Percentiles rank a stretch among this genome's conserved stretches.
phyloP scores from a whole-genome alignment of 2,888 invertebrate species.

The Athrips mouffetella region DNA sequence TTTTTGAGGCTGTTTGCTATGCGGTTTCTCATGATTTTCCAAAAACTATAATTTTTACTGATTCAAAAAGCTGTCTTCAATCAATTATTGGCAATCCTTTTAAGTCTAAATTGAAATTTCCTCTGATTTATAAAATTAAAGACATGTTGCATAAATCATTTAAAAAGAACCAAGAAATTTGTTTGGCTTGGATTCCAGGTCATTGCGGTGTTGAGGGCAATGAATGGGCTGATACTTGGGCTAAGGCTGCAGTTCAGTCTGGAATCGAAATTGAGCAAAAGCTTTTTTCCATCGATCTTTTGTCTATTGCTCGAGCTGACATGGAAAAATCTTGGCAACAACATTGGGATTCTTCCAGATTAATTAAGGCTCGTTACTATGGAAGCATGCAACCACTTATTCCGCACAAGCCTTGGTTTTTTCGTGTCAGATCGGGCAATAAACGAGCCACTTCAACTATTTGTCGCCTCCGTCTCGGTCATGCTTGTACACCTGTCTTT shows the following conservation, averaged over 20 bases:
- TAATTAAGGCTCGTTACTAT: neutral
- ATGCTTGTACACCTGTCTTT: neutral
- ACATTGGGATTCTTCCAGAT: neutral
- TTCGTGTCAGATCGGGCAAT: neutral
- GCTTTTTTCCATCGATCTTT: neutral
- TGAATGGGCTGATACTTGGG: neutral
- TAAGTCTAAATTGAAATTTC: neutral
- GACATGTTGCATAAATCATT: neutral
- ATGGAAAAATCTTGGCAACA: neutral
- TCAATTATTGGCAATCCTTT: neutral
- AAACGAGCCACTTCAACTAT: neutral
- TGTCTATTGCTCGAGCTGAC: neutral
- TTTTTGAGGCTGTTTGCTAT: constrained; percentile 3
- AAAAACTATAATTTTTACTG: constrained; percentile 4
- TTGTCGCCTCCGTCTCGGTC: neutral
- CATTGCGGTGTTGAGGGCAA: neutral
- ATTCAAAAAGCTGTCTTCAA: constrained; percentile 3
- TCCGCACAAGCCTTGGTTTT: neutral
- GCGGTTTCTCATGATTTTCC: neutral
- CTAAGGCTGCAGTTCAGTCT: neutral
- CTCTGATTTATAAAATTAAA: neutral
- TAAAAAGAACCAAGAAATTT: neutral
- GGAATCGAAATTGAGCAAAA: neutral
- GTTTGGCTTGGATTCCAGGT: neutral
- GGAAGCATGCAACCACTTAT: neutral